phyloP scores from a whole-genome alignment of 35 echinoderm and acorn worm species.

The Ophioderma brevispina region DNA sequence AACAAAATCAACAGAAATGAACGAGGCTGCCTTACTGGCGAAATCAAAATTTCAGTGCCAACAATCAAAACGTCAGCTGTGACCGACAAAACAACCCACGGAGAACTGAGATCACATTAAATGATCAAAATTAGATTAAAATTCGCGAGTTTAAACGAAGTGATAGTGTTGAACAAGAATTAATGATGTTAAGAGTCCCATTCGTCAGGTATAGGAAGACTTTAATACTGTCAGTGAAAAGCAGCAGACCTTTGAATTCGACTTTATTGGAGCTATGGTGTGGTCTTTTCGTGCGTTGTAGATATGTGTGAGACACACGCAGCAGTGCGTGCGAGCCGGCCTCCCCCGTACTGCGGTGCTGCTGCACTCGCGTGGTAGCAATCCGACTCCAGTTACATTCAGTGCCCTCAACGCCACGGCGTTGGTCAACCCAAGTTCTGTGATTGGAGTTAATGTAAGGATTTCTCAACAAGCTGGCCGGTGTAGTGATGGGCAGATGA shows the following conservation, averaged over 20 bases:
- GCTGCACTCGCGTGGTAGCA: neutral
- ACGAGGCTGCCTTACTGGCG: neutral
- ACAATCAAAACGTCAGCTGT: neutral
- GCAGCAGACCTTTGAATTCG: neutral
- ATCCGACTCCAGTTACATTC: neutral
- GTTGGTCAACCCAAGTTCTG: neutral
- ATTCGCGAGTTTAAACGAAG: neutral
- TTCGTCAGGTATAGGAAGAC: neutral
- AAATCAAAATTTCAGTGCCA: neutral
- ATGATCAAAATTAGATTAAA: neutral
- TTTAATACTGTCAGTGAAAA: neutral
- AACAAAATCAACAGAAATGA: neutral
- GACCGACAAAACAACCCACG: neutral
- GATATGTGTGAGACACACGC: neutral
- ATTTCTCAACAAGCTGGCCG: neutral
- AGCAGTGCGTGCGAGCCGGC: neutral
- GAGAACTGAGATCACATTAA: neutral
- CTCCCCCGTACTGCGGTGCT: neutral
- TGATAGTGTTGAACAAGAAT: neutral
- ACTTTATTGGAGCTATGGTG: neutral
- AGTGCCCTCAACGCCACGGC: neutral
- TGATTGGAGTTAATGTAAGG: neutral
- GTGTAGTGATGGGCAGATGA: neutral
- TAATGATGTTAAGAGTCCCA: neutral
- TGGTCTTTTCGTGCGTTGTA: neutral